phyloP scores from a whole-genome alignment of 2,888 invertebrate species.

The Molorchus minor region DNA sequence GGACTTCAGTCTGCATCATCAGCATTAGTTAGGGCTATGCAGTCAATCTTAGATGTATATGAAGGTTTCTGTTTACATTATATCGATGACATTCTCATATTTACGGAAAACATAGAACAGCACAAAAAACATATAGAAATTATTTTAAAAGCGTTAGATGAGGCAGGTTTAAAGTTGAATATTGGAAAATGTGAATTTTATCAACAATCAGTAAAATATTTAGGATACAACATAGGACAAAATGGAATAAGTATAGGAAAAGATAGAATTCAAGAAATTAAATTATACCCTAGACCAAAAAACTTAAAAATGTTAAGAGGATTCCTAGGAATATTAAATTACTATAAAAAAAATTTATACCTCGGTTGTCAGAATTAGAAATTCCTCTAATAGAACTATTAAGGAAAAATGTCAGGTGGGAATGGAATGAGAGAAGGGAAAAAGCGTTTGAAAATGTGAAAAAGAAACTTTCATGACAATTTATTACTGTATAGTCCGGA shows the following conservation, averaged over 20 bases:
- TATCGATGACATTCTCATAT: background rate
- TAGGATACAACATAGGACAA: background rate
- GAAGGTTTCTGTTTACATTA: background rate
- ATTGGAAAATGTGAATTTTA: too few relatives aligned
- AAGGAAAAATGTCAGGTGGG: background rate
- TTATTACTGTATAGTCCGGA: conserved; percentile 11
- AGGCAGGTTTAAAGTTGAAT: too few relatives aligned
- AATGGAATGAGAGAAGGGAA: conserved; percentile 9
- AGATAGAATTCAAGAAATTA: background rate
- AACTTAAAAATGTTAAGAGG: background rate
- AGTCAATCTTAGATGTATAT: background rate
- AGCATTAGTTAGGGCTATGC: background rate
- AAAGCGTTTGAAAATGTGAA: conserved; percentile 1
- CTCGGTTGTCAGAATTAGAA: background rate
- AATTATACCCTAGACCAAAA: too few relatives aligned
- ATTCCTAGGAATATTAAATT: background rate
- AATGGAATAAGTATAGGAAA: background rate
- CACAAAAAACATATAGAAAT: background rate
- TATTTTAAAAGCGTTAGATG: background rate
- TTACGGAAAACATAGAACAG: background rate
- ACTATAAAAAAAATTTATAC: background rate
- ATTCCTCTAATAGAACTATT: background rate
- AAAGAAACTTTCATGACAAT: conserved; percentile 1
- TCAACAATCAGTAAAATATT: background rate
- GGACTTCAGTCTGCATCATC: background rate